Evolutionary conservation across 2,888 invertebrate genomes (phyloP).

Genomic region (Eilema caniola): DNA sequence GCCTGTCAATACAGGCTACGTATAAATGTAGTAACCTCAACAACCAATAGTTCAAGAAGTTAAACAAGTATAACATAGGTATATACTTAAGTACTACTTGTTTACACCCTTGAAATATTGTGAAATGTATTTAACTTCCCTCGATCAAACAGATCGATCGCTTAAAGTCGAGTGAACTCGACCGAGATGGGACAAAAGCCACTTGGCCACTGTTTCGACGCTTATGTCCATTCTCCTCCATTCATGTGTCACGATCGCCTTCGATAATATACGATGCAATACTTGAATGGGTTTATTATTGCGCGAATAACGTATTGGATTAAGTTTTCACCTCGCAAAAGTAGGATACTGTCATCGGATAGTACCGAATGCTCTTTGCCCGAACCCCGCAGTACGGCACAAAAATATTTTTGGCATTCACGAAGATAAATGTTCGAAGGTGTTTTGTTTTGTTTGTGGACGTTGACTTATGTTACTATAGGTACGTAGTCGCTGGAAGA

Average conservation of each 20-base stretch:
- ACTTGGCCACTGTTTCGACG: background rate
- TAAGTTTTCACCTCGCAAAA: background rate
- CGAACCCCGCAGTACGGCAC: background rate
- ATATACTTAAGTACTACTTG: background rate
- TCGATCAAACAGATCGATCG: conserved; percentile 16
- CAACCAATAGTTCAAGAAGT: background rate
- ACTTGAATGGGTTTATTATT: background rate
- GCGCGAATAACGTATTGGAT: background rate
- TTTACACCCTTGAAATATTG: background rate
- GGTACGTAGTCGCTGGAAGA: no score
- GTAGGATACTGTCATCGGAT: background rate
- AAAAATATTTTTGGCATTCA: background rate
- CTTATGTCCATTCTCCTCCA: conserved; percentile 16
- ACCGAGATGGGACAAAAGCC: conserved; percentile 9
- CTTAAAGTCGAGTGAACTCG: conserved; percentile 12
- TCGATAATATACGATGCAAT: background rate
- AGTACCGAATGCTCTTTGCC: background rate
- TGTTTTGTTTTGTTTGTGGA: background rate
- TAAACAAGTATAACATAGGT: background rate
- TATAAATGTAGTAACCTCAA: no score
- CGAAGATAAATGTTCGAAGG: background rate
- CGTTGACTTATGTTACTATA: background rate
- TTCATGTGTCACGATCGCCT: conserved; percentile 12
- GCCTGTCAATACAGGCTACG: background rate
- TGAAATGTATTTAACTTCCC: conserved; percentile 6